These are phyloP conservation scores for Leptoclinus maculatus DNA, from an alignment of 2,797 vertebrate species.

Conservation along the genomic window DNA sequence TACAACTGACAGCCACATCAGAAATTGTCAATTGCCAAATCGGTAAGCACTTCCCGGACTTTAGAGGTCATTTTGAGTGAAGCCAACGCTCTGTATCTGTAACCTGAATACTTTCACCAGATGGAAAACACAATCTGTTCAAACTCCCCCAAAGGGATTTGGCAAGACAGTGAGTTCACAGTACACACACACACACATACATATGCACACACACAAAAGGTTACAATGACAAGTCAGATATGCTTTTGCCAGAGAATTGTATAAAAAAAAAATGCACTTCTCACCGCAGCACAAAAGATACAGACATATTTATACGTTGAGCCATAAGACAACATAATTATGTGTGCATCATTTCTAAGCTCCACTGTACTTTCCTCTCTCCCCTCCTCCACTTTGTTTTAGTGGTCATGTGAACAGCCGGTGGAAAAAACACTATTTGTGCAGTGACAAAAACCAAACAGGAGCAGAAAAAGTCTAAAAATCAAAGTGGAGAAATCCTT, in stretches of 20 bases:
- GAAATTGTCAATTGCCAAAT: conserved; percentile 61
- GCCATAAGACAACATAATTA: conserved; percentile 39
- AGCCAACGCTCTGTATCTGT: conserved; percentile 71
- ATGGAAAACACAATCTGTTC: conserved; percentile 81
- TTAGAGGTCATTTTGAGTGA: conserved; percentile 69
- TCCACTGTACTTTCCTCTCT: conserved; percentile 62
- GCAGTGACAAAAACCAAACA: conserved; percentile 53
- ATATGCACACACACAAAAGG: neutral
- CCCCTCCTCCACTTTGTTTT: conserved; percentile 78
- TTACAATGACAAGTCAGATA: conserved; percentile 65
- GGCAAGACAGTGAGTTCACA: conserved; percentile 76
- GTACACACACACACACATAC: neutral
- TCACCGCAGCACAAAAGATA: conserved; percentile 11
- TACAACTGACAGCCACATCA: conserved; percentile 56
- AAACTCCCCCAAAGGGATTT: conserved; percentile 79
- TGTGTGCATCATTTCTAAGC: conserved; percentile 60
- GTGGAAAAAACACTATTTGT: conserved; percentile 52
- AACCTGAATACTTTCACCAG: conserved; percentile 82
- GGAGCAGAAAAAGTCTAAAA: conserved; percentile 47
- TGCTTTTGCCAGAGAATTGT: conserved; percentile 48
- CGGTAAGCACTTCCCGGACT: conserved; percentile 62
- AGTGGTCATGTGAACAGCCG: conserved; percentile 68
- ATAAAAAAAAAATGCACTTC: conserved; percentile 23
- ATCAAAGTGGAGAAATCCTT: conserved; percentile 44
- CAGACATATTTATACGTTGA: conserved; percentile 36